Conservation (phyloP, 2,797 vertebrate genomes). For the Sebastes iracundus region DNA sequence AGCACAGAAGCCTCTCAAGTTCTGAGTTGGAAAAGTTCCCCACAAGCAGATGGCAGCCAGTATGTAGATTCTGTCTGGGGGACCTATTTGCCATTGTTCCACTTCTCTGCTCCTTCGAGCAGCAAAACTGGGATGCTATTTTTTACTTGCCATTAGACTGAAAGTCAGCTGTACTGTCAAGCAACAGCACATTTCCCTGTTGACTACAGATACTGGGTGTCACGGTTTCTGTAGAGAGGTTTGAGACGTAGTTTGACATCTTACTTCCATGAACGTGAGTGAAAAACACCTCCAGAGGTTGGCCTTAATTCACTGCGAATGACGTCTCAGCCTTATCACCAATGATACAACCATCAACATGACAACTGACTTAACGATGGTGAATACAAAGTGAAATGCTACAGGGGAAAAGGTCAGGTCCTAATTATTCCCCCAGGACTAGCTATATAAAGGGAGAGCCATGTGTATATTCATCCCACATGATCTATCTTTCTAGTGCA, state of each 20-base stretch:
- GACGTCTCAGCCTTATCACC: background rate
- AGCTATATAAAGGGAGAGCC: background rate
- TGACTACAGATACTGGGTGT: background rate
- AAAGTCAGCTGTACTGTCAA: constrained; percentile 14
- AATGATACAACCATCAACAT: constrained; percentile 3
- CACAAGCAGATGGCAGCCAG: constrained; percentile 32
- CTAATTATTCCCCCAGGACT: constrained; percentile 6
- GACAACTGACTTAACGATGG: constrained; percentile 9
- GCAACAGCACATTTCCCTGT: background rate
- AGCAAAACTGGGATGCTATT: constrained; percentile 17
- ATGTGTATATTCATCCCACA: background rate
- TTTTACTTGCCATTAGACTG: constrained; percentile 25
- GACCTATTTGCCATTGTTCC: constrained; percentile 22
- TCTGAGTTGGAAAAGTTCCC: constrained; percentile 11
- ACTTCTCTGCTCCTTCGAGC: constrained; percentile 27
- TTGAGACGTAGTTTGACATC: background rate
- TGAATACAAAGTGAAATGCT: background rate
- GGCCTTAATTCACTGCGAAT: constrained; percentile 14
- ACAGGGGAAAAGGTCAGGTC: background rate
- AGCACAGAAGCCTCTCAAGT: background rate
- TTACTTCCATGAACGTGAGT: background rate
- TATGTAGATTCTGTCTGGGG: constrained; percentile 16
- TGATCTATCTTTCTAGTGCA: background rate
- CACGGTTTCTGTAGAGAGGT: background rate
- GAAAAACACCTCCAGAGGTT: background rate